Percentiles rank a stretch among this genome's conserved stretches.
phyloP scores from a whole-genome alignment of 1,140 invertebrate genomes.

The Lerema accius region DNA sequence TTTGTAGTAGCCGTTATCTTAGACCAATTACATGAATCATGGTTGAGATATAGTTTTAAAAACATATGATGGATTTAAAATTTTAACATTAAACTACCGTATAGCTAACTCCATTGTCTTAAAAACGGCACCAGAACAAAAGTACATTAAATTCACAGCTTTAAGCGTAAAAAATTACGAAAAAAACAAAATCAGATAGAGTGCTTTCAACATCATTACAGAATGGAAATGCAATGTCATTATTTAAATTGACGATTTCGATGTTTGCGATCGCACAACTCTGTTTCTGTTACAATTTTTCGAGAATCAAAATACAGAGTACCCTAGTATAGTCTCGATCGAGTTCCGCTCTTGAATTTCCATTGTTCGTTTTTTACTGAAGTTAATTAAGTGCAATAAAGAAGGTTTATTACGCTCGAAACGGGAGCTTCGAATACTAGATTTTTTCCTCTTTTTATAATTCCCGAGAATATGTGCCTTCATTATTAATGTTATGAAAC shows the following conservation, averaged over 20 bases:
- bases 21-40: too few relatives aligned
- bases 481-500: too few relatives aligned
- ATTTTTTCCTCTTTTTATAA: too few relatives aligned
- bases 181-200: background rate
- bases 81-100: too few relatives aligned
- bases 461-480: too few relatives aligned
- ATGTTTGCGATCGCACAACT: background rate
- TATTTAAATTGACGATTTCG: conserved; percentile 12
- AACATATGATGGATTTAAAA: too few relatives aligned
- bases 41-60: too few relatives aligned
- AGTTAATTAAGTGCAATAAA: conserved; percentile 15
- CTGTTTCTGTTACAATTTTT: conserved; percentile 10
- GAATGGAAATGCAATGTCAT: conserved; percentile 8
- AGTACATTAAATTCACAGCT: background rate
- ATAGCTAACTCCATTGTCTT: too few relatives aligned
- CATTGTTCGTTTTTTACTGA: background rate
- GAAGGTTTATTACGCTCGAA: conserved; percentile 16
- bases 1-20: too few relatives aligned
- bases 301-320: conserved; percentile 12
- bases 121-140: too few relatives aligned
- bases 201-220: conserved; percentile 5
- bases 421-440: background rate
- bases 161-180: background rate
- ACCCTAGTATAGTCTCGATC: background rate
- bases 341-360: conserved; percentile 12